Base-by-base conservation (phyloP, 2,797 vertebrate species). In the Scolopax bukidnonensis region DNA sequence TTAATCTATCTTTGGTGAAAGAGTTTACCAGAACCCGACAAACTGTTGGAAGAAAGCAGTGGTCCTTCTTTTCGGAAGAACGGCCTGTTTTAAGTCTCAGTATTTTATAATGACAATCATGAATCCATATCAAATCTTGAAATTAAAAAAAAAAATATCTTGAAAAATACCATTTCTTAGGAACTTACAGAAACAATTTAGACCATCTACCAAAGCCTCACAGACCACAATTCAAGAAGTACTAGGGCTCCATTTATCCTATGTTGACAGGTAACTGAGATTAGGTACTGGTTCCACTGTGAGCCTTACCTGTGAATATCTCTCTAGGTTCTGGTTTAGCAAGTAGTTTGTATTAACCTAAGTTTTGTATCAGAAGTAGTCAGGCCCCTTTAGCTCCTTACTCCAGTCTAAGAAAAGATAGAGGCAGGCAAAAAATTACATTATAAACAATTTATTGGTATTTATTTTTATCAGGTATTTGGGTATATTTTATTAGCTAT, bases 1-100 rank as follows among this genome's bases (percentile, higher is more conserved):
- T 87, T 83, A 51, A 82, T 90, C 96, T 96, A 92, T 96, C 94
- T 94, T 96, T 83, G 95, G 94, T 69, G 91, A 93, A 91, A 95
- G 86, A 95, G 93, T 78, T 95, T 93, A 94, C 74, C 93, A 95
- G 94, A 95, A 93, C 28, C 47, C 13, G 1, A 84, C 41, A 79
- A 92, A 92, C 54, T 71, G 53, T 63, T 95, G 89, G 93, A 93
- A 89, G 67, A 78, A 94, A 94, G 56, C 56, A 20, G 75, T 36
- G 89, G 61, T 77, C 50, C 36, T 90, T 64, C 84, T 40, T 65
- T 60, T 67, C 40, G 40, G 48, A 89, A 73, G 60, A 64, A 87
- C 18, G 60, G 75, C 25, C 78, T 45, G 28, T 89, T 93, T 95
- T 85, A 96, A 70, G 12, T 63, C 43, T 50, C 36, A 28, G 23